These are phyloP conservation scores for Stomatorhinus ivindoensis DNA, from an alignment of 2,113 vertebrate species.

Conservation along the genomic window DNA sequence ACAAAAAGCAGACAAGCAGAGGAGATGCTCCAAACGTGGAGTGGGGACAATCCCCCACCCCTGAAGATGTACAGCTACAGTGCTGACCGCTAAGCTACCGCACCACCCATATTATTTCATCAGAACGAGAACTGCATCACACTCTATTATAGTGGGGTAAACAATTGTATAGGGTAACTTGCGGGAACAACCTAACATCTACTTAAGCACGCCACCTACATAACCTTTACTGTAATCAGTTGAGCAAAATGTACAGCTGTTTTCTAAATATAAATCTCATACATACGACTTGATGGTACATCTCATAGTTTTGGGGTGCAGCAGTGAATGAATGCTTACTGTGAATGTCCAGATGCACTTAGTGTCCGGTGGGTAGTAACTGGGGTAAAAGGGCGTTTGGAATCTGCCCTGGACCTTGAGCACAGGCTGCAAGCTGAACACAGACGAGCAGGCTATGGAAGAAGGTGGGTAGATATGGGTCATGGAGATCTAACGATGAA, in stretches of 20 bases:
- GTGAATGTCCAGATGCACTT: slow-evolving; percentile 83
- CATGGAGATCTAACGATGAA: background rate
- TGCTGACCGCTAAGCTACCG: background rate
- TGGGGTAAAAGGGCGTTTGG: slow-evolving; percentile 79
- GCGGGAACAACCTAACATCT: background rate
- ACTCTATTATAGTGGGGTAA: background rate
- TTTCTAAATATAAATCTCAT: background rate
- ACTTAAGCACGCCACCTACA: background rate
- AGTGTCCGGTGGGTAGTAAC: slow-evolving; percentile 82
- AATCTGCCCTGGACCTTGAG: slow-evolving; percentile 68
- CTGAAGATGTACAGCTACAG: background rate
- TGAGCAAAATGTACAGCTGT: background rate
- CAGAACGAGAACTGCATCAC: background rate
- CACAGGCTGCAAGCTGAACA: slow-evolving; percentile 55
- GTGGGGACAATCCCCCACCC: background rate
- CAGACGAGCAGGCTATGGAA: slow-evolving; percentile 64
- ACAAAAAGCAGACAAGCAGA: background rate
- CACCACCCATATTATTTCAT: background rate
- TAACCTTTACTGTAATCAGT: background rate
- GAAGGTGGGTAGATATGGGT: background rate
- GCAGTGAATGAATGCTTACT: slow-evolving; percentile 52
- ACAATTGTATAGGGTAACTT: background rate
- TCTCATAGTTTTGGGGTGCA: background rate
- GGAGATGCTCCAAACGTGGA: background rate
- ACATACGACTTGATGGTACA: background rate